Percentiles rank a stretch among this genome's conserved stretches.
These are phyloP conservation scores for Peromyscus melanophrys DNA, from an alignment of 2,797 vertebrate species.

Conservation along the genomic window DNA sequence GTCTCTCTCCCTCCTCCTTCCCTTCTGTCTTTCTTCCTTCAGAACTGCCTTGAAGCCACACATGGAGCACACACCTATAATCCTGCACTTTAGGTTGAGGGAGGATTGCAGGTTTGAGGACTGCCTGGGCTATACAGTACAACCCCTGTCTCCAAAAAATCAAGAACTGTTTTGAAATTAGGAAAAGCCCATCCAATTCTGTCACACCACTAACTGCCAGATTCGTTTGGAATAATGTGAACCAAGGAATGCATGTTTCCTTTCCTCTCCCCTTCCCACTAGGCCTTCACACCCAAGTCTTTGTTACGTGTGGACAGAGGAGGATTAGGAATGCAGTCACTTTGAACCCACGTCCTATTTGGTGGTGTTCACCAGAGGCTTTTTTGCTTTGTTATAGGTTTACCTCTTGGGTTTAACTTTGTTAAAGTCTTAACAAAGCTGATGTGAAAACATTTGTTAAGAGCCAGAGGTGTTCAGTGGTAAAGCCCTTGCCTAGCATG, in stretches of 20 bases:
- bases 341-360: background rate
- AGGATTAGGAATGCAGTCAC: background rate
- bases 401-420: background rate
- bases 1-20: background rate
- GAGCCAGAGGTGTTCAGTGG: background rate
- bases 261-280: background rate
- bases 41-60: background rate
- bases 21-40: background rate
- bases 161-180: conserved; percentile 6
- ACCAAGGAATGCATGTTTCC: background rate
- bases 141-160: background rate
- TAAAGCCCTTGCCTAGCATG: background rate
- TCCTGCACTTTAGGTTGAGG: background rate
- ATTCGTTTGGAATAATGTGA: background rate
- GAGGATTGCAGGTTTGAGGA: background rate
- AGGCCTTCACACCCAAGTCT: background rate
- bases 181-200: conserved; percentile 19
- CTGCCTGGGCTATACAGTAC: background rate
- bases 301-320: background rate
- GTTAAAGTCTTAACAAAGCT: background rate
- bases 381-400: conserved; percentile 55
- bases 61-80: background rate
- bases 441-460: conserved; percentile 4
- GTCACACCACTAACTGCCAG: background rate
- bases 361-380: background rate